Conservation (phyloP, 2,888 invertebrate species). For the Antitype chi region DNA sequence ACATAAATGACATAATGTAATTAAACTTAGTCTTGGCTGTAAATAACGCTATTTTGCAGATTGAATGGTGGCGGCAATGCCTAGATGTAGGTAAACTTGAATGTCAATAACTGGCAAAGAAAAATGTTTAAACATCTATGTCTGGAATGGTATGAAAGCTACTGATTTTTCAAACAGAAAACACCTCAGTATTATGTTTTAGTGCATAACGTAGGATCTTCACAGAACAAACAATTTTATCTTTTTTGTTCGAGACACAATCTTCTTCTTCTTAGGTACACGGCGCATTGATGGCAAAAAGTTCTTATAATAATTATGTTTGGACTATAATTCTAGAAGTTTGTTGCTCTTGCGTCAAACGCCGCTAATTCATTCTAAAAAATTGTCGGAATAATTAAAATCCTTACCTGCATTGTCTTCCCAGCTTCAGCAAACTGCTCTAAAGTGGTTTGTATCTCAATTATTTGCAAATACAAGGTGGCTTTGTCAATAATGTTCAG, state of each 20-base stretch:
- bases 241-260: too few species aligned
- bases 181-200: neutral
- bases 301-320: too few species aligned
- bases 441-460: constrained; percentile 93
- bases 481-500: constrained; percentile 94
- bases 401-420: constrained; percentile 93
- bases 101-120: neutral
- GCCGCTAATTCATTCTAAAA: neutral
- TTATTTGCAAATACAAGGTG: constrained; percentile 96
- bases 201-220: neutral
- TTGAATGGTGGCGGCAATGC: neutral
- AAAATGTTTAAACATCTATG: too few species aligned
- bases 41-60: constrained; percentile 23
- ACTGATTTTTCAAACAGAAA: neutral
- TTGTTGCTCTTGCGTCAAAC: too few species aligned
- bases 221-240: too few species aligned
- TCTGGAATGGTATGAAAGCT: neutral
- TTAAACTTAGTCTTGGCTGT: neutral
- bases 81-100: neutral
- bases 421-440: constrained; percentile 95
- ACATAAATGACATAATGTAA: neutral
- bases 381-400: neutral
- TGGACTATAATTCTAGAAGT: too few species aligned
- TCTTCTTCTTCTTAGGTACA: too few species aligned
- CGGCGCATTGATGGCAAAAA: too few species aligned